These are phyloP conservation scores for Coryphaenoides rupestris DNA, from an alignment of 2,113 vertebrate genomes.

Conservation along the genomic window DNA sequence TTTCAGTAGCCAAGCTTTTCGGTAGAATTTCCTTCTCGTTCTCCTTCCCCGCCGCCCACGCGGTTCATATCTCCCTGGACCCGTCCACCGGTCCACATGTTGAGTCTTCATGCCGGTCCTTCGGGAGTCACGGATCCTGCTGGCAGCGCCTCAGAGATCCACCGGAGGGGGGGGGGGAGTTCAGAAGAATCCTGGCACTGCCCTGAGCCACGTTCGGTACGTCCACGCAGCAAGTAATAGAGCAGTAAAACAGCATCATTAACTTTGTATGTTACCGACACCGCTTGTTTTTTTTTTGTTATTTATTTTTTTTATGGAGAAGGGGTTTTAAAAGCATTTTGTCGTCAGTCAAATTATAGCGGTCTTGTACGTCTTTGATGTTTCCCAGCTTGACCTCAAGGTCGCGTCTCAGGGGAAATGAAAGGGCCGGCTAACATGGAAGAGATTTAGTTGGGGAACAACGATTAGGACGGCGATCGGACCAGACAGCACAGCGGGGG, in stretches of 20 bases:
- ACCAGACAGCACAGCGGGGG: slow-evolving; percentile 36
- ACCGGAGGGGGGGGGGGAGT: slow-evolving; percentile 25
- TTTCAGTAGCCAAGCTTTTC: slow-evolving; percentile 17
- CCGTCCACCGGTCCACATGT: slow-evolving; percentile 27
- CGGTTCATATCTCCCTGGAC: neutral
- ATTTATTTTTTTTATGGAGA: no score
- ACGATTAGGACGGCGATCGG: slow-evolving; percentile 38
- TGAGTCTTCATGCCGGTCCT: slow-evolving; percentile 21
- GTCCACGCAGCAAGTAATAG: slow-evolving; percentile 35
- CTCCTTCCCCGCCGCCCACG: slow-evolving; percentile 25
- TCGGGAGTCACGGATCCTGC: no score
- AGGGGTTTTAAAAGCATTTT: no score
- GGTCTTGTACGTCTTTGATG: slow-evolving; percentile 15
- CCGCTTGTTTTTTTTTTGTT: no score
- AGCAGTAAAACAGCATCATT: slow-evolving; percentile 15
- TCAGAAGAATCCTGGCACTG: slow-evolving; percentile 33
- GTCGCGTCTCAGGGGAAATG: slow-evolving; percentile 12
- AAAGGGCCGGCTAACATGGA: slow-evolving; percentile 20
- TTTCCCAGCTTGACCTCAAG: slow-evolving; percentile 29
- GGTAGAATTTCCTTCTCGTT: slow-evolving; percentile 1
- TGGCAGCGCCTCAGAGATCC: slow-evolving; percentile 25
- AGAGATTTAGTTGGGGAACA: slow-evolving; percentile 1
- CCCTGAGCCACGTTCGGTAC: slow-evolving; percentile 2
- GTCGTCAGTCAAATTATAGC: slow-evolving; percentile 27
- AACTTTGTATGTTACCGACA: no score